Conservation (phyloP, 2,797 vertebrate genomes). For the Nannoperca australis region DNA sequence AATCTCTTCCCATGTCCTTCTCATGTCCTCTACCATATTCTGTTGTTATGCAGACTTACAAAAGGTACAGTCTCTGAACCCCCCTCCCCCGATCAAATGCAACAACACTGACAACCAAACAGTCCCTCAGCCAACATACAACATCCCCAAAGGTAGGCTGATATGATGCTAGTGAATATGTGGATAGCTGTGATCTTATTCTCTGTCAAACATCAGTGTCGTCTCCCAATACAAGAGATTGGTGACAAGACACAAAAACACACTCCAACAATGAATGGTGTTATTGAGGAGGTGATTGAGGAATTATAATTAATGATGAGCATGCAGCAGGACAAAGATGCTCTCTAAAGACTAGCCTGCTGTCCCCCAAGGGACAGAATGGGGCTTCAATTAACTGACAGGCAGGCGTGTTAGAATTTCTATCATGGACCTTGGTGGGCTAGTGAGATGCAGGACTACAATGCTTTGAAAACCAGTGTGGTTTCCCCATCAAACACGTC, state of each 20-base stretch:
- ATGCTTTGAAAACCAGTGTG: slow-evolving; percentile 82
- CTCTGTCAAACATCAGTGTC: slow-evolving; percentile 72
- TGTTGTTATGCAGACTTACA: slow-evolving; percentile 52
- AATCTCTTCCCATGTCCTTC: slow-evolving; percentile 47
- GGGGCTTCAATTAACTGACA: slow-evolving; percentile 84
- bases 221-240: slow-evolving; percentile 63
- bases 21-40: slow-evolving; percentile 59
- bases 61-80: slow-evolving; percentile 30
- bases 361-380: slow-evolving; percentile 66
- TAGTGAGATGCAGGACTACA: slow-evolving; percentile 71
- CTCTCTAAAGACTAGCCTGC: slow-evolving; percentile 72
- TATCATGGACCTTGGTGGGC: slow-evolving; percentile 72
- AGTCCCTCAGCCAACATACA: slow-evolving; percentile 50
- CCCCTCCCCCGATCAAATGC: slow-evolving; percentile 66
- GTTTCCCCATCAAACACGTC: slow-evolving; percentile 83
- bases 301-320: slow-evolving; percentile 76
- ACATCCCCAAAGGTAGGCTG: slow-evolving; percentile 63
- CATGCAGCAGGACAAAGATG: slow-evolving; percentile 68
- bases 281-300: slow-evolving; percentile 70
- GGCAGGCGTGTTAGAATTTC: slow-evolving; percentile 77
- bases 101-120: slow-evolving; percentile 62
- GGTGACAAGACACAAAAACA: slow-evolving; percentile 61
- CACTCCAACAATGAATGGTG: slow-evolving; percentile 62
- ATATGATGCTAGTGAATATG: slow-evolving; percentile 52
- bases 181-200: slow-evolving; percentile 68